These are phyloP conservation scores for Nyctereutes procyonoides DNA, from an alignment of 2,113 vertebrate species.

Conservation along the genomic window DNA sequence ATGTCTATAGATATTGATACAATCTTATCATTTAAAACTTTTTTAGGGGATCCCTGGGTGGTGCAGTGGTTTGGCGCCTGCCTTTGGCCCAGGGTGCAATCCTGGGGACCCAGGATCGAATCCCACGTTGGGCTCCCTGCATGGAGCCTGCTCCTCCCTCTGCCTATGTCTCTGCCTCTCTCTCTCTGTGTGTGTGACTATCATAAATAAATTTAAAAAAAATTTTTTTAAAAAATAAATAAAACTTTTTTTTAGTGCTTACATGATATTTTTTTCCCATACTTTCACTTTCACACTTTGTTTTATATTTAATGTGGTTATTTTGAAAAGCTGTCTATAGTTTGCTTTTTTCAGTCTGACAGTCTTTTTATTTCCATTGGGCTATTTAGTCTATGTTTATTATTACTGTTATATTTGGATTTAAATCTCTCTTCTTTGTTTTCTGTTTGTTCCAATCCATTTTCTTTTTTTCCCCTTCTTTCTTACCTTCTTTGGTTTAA, in stretches of 20 bases:
- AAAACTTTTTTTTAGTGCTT: neutral
- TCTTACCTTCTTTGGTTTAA: neutral
- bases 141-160: too few relatives aligned
- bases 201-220: too few relatives aligned
- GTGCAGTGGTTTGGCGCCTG: too few relatives aligned
- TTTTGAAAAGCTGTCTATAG: conserved; percentile 1
- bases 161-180: too few relatives aligned
- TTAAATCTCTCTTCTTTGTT: conserved; percentile 43
- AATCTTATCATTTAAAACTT: neutral
- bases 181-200: too few relatives aligned
- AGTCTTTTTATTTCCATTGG: neutral
- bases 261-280: neutral
- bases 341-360: conserved; percentile 16
- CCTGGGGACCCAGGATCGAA: too few relatives aligned
- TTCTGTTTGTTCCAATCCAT: neutral
- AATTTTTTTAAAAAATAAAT: neutral
- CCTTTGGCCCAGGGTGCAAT: too few relatives aligned
- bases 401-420: conserved; percentile 21
- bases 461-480: neutral
- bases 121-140: too few relatives aligned
- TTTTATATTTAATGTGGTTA: conserved; percentile 23
- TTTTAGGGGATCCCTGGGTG: neutral
- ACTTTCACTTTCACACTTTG: neutral
- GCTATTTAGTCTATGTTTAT: neutral
- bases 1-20: neutral